Evolutionary conservation across 2,888 invertebrate species (phyloP), one percentile per base, ranked within the genome.

Genomic region (Autographa pulchrina): DNA sequence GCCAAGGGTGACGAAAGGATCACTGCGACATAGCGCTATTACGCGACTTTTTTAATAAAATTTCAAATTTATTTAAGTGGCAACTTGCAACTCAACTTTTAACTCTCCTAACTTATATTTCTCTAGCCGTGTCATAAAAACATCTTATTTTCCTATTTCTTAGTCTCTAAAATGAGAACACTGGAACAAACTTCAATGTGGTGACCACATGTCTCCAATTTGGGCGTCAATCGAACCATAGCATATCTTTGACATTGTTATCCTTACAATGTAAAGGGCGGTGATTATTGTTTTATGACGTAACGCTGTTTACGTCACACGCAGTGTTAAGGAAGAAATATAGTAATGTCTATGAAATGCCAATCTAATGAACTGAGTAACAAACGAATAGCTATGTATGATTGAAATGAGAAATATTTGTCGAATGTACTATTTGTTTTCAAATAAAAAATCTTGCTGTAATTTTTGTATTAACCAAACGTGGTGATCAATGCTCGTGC

Each of bases 181-280:
- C 48, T 48, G n/a, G 48, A n/a, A 48, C 48, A n/a, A 48, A n/a
- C n/a, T n/a, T 48, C 48, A 16, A 48, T 48, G 48, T 48, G 48
- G n/a, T 48, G 48, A 48, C n/a, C 48, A 48, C n/a, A 48, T 48
- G 48, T n/a, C 48, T n/a, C 48, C 48, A 48, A 48, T 48, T 48
- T 48, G 48, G 48, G n/a, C 48, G n/a, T 48, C 7, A n/a, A 48
- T 48, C 48, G 48, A n/a, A n/a, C 48, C 48, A n/a, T 48, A 48
- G n/a, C 48, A 48, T 48, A n/a, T 48, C n/a, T 48, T 7, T n/a
- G n/a, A n/a, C 48, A 48, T 48, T 48, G 48, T 48, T 48, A 48
- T n/a, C 48, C 48, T 14, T 7, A n/a, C n/a, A 48, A n/a, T 48
- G 48, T 48, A 48, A 48, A n/a, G 48, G 43, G 7, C 48, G 48